Evolutionary conservation across 2,113 vertebrate genomes (phyloP).

Genomic region (Mobula birostris): DNA sequence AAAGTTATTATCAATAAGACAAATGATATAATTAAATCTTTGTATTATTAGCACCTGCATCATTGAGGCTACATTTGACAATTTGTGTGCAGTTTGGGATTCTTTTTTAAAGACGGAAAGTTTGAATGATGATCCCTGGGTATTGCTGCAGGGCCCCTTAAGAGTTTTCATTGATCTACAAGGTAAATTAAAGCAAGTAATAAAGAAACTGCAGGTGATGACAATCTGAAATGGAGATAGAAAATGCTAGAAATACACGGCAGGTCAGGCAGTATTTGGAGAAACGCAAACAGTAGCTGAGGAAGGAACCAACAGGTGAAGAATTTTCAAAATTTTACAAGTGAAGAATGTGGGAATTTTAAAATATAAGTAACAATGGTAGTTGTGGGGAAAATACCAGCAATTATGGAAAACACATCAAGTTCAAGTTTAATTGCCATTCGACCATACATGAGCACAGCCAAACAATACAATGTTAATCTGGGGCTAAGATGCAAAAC

Average conservation of each 20-base stretch:
- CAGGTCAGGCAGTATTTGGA: no score
- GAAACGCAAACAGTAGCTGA: not conserved
- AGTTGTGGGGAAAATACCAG: not conserved
- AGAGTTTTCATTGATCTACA: not conserved
- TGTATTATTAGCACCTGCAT: not conserved
- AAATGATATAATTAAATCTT: not conserved
- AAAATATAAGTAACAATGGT: not conserved
- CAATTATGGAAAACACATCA: not conserved
- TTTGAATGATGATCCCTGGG: not conserved
- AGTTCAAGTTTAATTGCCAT: no score
- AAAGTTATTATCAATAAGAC: not conserved
- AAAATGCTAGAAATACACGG: no score
- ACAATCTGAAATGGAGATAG: no score
- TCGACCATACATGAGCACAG: no score
- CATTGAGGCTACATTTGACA: not conserved
- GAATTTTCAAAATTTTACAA: not conserved
- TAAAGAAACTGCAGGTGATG: no score
- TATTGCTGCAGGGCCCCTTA: not conserved
- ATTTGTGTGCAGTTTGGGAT: not conserved
- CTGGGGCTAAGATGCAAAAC: no score
- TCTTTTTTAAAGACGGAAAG: not conserved
- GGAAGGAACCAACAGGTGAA: not conserved
- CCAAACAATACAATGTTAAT: no score
- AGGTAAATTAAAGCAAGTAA: not conserved
- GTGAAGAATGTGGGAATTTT: not conserved